These are phyloP conservation scores for Prunella fulvescens DNA, from an alignment of 2,113 vertebrate species.

Conservation along the genomic window DNA sequence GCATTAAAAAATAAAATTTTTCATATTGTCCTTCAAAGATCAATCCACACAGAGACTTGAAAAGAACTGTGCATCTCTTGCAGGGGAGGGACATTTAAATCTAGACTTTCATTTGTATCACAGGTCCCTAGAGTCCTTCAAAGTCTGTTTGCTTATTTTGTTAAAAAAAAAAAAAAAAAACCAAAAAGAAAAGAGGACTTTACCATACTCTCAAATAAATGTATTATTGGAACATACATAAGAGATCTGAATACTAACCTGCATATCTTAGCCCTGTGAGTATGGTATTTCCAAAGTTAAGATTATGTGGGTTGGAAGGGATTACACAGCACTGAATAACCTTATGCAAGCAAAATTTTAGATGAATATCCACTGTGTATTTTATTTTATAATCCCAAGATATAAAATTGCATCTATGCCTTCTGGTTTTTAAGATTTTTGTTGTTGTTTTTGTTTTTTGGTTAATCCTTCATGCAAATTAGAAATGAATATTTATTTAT, in stretches of 20 bases:
- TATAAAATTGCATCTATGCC: constrained; percentile 58
- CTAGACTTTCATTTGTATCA: not conserved
- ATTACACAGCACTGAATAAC: constrained; percentile 36
- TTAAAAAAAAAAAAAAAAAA: not conserved
- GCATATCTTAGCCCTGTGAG: not conserved
- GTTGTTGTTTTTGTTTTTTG: not conserved
- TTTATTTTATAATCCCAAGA: constrained; percentile 67
- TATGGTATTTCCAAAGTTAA: constrained; percentile 21
- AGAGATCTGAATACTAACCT: not conserved
- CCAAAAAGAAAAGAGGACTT: not conserved
- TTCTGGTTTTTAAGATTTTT: constrained; percentile 33
- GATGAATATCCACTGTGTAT: constrained; percentile 53
- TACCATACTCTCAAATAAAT: not conserved
- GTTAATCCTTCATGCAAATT: constrained; percentile 64
- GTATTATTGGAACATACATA: not conserved
- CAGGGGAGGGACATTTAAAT: not conserved
- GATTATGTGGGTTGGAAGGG: constrained; percentile 33
- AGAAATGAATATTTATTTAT: constrained; percentile 50
- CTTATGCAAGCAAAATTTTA: constrained; percentile 66
- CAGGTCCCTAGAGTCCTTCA: not conserved
- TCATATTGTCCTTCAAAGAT: constrained; percentile 1
- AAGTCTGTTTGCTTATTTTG: not conserved
- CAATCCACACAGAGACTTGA: not conserved
- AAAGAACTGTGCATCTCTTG: not conserved
- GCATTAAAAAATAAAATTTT: constrained; percentile 7